Conservation (phyloP, 2,888 invertebrate species). For the Hyposoter dolosus region DNA sequence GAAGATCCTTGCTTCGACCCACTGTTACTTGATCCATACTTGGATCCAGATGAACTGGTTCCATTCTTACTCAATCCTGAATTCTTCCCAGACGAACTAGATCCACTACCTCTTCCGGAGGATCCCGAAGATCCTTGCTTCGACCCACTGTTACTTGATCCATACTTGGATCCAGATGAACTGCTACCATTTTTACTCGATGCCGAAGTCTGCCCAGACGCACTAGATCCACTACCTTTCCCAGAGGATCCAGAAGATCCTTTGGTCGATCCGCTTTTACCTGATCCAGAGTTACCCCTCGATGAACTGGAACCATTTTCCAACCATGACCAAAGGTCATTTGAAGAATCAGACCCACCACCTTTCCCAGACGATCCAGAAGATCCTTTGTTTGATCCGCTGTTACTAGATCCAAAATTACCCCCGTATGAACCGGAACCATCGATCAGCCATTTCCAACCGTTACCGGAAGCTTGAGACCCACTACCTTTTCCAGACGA, state of each 20-base stretch:
- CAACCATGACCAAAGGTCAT: no score
- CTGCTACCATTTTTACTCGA: neutral
- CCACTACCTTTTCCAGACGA: neutral
- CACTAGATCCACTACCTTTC: no score
- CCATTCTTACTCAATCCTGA: no score
- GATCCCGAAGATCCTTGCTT: neutral
- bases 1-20: neutral
- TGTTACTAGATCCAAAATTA: neutral
- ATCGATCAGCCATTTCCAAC: no score
- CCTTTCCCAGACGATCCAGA: neutral
- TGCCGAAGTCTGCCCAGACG: neutral
- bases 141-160: neutral
- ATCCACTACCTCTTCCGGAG: neutral
- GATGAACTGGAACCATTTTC: no score
- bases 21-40: no score
- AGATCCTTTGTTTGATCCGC: neutral
- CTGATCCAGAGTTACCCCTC: no score
- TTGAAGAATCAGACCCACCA: neutral
- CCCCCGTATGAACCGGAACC: neutral
- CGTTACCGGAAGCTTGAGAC: no score
- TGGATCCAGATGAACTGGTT: no score
- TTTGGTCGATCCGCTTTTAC: neutral
- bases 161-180: conserved; percentile 27
- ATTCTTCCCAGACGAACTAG: neutral
- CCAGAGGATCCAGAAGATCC: neutral